These are phyloP conservation scores for Oxyteleia sp. DNA, from an alignment of 2,888 invertebrate genomes.

Conservation along the genomic window DNA sequence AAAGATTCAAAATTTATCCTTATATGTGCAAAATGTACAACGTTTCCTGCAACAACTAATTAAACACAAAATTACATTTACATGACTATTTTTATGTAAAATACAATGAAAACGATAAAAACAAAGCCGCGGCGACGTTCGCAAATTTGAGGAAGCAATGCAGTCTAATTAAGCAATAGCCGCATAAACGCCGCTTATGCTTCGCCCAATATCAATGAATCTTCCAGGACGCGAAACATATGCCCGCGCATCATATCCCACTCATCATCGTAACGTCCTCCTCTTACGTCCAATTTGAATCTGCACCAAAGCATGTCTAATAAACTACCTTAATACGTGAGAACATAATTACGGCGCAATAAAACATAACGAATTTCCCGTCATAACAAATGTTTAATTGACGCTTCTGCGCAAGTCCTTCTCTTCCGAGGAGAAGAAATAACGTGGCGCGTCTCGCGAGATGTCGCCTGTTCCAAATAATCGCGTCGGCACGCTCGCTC, in stretches of 20 bases:
- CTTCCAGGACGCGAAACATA: slow-evolving; percentile 59
- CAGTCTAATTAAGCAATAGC: slow-evolving; percentile 55
- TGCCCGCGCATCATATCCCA: slow-evolving; percentile 66
- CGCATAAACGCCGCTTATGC: slow-evolving; percentile 56
- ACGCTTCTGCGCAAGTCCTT: slow-evolving; percentile 31
- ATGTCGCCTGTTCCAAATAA: slow-evolving; percentile 50
- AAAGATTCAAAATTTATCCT: too few species aligned
- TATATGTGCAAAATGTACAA: too few species aligned
- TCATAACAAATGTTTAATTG: slow-evolving; percentile 70
- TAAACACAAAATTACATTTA: too few species aligned
- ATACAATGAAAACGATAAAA: not conserved
- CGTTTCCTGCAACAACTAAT: too few species aligned
- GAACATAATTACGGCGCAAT: slow-evolving; percentile 67
- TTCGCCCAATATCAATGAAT: slow-evolving; percentile 62
- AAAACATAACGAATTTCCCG: slow-evolving; percentile 72
- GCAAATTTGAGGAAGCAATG: slow-evolving; percentile 22
- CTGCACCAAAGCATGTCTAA: slow-evolving; percentile 71
- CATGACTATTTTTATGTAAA: too few species aligned
- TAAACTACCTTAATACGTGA: slow-evolving; percentile 70
- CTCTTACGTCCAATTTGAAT: slow-evolving; percentile 69
- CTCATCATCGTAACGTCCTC: slow-evolving; percentile 69
- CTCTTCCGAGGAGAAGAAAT: slow-evolving; percentile 6
- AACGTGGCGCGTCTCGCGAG: slow-evolving; percentile 10
- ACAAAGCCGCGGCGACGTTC: not conserved
- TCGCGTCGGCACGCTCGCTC: slow-evolving; percentile 40